Conservation (phyloP, 2,797 vertebrate species). For the Bradypodion pumilum region DNA sequence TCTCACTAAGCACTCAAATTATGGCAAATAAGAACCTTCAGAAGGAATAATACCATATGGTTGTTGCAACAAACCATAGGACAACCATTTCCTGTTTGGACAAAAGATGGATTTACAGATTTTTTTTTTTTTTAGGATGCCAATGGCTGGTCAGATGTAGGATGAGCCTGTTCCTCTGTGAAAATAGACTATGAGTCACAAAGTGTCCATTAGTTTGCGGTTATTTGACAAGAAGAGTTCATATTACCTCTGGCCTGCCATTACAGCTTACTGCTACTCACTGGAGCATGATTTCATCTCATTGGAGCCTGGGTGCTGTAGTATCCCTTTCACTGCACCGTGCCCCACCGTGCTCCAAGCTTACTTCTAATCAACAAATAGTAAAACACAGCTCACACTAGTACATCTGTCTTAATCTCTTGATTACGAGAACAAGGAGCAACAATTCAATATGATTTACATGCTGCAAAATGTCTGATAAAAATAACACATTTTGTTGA, state of each 20-base stretch:
- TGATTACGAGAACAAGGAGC: conserved; percentile 1
- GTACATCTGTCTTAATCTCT: background rate
- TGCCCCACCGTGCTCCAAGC: background rate
- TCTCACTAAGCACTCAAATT: background rate
- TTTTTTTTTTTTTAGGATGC: background rate
- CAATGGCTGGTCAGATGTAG: background rate
- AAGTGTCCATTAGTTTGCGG: background rate
- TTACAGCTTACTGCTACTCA: no score
- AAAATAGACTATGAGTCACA: background rate
- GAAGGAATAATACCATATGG: background rate
- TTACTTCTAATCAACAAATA: background rate
- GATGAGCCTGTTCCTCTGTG: background rate
- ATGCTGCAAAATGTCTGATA: background rate
- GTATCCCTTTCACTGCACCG: no score
- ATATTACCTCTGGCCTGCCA: no score
- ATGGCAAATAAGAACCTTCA: background rate
- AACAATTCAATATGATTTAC: background rate
- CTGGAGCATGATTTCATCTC: no score
- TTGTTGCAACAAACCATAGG: background rate
- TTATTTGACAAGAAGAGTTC: background rate
- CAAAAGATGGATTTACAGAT: background rate
- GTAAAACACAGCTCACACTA: background rate
- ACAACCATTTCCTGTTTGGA: background rate
- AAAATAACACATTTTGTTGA: background rate
- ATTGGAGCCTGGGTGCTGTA: no score